Evolutionary conservation across 2,888 invertebrate species (phyloP).

Genomic region (Leptarthrus brevirostris): DNA sequence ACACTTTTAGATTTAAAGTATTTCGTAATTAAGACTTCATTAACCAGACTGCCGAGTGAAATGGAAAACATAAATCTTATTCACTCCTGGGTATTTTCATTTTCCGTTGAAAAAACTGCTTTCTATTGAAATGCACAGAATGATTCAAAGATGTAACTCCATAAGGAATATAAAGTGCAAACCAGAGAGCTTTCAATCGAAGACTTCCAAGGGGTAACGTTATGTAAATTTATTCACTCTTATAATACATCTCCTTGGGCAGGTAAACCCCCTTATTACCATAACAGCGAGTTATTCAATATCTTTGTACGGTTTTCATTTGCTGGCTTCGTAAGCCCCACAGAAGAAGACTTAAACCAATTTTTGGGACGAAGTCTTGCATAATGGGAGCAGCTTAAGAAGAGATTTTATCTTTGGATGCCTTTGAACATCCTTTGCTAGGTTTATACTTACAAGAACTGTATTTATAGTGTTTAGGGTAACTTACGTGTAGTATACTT

Average conservation of each 20-base stretch:
- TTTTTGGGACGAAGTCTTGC: constrained; percentile 5
- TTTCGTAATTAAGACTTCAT: too few relatives aligned
- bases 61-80: too few relatives aligned
- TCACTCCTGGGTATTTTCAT: too few relatives aligned
- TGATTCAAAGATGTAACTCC: too few relatives aligned
- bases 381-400: constrained; percentile 10
- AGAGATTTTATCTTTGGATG: constrained; percentile 1
- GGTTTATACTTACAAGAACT: neutral
- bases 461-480: neutral
- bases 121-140: too few relatives aligned
- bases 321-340: neutral
- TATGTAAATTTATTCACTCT: constrained; percentile 12
- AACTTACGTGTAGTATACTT: too few relatives aligned
- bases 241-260: neutral
- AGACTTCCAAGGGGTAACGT: neutral
- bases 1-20: too few relatives aligned
- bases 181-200: too few relatives aligned
- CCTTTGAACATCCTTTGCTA: neutral
- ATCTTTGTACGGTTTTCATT: neutral
- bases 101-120: too few relatives aligned
- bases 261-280: constrained; percentile 7
- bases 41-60: too few relatives aligned
- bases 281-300: constrained; percentile 8
- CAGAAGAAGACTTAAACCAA: constrained; percentile 13
- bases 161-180: too few relatives aligned